These are phyloP conservation scores for Orchestes rusci DNA, from an alignment of 2,888 invertebrate genomes.

Conservation along the genomic window DNA sequence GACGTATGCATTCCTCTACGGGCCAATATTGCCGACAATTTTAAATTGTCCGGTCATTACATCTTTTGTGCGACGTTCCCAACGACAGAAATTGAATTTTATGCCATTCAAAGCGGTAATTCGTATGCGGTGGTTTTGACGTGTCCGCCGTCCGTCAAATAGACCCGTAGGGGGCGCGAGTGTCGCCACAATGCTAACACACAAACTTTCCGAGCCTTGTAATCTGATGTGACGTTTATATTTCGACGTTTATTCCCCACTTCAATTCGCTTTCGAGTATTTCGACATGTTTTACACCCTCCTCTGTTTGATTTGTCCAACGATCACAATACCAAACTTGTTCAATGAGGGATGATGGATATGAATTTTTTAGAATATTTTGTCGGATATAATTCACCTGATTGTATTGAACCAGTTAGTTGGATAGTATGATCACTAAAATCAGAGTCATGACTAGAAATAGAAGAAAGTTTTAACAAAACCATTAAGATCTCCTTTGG, in stretches of 20 bases:
- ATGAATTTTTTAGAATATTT: too few relatives aligned
- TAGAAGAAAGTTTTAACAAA: too few relatives aligned
- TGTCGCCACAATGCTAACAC: slow-evolving; percentile 28
- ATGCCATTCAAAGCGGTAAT: slow-evolving; percentile 29
- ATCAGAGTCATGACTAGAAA: too few relatives aligned
- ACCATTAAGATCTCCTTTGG: too few relatives aligned
- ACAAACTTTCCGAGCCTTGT: slow-evolving; percentile 28
- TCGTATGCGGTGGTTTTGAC: slow-evolving; percentile 32
- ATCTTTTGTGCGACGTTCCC: slow-evolving; percentile 18
- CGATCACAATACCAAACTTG: too few relatives aligned
- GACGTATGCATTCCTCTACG: neutral
- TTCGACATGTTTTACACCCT: slow-evolving; percentile 3
- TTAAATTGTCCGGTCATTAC: slow-evolving; percentile 23
- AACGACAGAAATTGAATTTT: slow-evolving; percentile 28
- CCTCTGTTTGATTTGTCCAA: too few relatives aligned
- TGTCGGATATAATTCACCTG: too few relatives aligned
- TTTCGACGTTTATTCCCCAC: slow-evolving; percentile 28
- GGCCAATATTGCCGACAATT: slow-evolving; percentile 15
- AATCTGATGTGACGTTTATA: slow-evolving; percentile 33
- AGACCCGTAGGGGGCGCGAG: slow-evolving; percentile 14
- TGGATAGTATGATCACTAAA: too few relatives aligned
- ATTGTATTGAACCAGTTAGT: too few relatives aligned
- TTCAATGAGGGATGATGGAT: too few relatives aligned
- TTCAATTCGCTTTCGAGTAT: slow-evolving; percentile 5
- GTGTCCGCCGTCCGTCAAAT: slow-evolving; percentile 28